Evolutionary conservation across 2,888 invertebrate species (phyloP).

Genomic region (Melinopterus prodromus): DNA sequence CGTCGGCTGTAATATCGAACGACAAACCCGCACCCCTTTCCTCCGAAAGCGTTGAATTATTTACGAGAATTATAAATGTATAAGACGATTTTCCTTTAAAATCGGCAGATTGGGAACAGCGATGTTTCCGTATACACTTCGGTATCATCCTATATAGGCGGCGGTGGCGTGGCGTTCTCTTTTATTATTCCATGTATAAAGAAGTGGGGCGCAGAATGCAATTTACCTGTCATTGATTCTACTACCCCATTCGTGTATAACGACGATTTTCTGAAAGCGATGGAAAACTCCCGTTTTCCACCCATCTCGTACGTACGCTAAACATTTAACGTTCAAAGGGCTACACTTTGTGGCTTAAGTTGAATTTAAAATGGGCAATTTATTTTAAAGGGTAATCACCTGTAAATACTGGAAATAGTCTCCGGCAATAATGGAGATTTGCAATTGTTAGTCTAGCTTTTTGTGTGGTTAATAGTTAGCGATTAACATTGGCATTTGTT

Average conservation of each 20-base stretch:
- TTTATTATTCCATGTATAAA: conserved; percentile 4
- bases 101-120: not conserved
- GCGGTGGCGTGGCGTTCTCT: not conserved
- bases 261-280: not conserved
- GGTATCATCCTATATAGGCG: not conserved
- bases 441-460: too few relatives aligned
- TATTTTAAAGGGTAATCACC: not conserved
- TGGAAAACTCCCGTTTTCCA: not conserved
- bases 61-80: not conserved
- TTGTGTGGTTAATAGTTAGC: too few relatives aligned
- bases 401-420: too few relatives aligned
- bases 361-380: not conserved
- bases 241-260: not conserved
- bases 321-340: not conserved
- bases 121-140: not conserved
- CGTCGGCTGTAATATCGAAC: conserved; percentile 4
- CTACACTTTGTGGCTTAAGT: not conserved
- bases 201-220: not conserved
- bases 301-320: not conserved
- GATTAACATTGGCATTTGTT: too few relatives aligned
- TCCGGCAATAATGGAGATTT: too few relatives aligned
- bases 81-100: not conserved
- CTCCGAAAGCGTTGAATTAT: not conserved
- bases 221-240: not conserved
- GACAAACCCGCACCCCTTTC: not conserved